Percentiles rank a stretch among this genome's conserved stretches.
phyloP scores from a whole-genome alignment of 2,113 vertebrate genomes.

The Platysternon megacephalum region DNA sequence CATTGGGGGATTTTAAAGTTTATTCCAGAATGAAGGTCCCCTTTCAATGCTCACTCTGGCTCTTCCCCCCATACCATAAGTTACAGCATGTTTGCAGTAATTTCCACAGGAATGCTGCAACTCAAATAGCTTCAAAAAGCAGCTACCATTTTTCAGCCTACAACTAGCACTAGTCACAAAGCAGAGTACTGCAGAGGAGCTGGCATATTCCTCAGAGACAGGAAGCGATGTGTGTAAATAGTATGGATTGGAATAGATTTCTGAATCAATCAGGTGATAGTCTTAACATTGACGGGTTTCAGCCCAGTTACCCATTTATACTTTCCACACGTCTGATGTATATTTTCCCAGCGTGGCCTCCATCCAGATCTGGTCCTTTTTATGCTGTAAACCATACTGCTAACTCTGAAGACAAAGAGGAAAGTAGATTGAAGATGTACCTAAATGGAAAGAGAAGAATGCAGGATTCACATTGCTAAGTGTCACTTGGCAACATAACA shows the following conservation, averaged over 20 bases:
- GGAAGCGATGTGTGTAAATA: background rate
- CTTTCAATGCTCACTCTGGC: background rate
- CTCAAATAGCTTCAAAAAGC: background rate
- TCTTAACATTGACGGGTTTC: constrained; percentile 24
- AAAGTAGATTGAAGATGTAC: constrained; percentile 14
- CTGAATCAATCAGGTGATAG: constrained; percentile 18
- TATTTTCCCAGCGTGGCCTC: background rate
- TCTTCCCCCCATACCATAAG: background rate
- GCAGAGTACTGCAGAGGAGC: background rate
- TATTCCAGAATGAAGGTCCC: background rate
- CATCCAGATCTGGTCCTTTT: background rate
- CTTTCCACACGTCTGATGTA: constrained; percentile 8
- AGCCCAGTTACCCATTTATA: background rate
- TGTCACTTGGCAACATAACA: constrained; percentile 4
- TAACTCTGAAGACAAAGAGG: constrained; percentile 39
- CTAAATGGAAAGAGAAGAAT: background rate
- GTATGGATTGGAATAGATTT: background rate
- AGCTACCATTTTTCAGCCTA: background rate
- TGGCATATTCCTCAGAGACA: background rate
- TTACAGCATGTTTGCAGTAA: background rate
- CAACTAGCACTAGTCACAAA: rapidly evolving
- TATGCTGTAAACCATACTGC: constrained; percentile 16
- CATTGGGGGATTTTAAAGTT: background rate
- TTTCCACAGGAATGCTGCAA: background rate
- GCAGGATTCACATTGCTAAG: constrained; percentile 11